A percentile compares a stretch with the other conserved stretches of the same genome.
Conservation (phyloP, 2,888 invertebrate species). For the Miltochrista miniata region DNA sequence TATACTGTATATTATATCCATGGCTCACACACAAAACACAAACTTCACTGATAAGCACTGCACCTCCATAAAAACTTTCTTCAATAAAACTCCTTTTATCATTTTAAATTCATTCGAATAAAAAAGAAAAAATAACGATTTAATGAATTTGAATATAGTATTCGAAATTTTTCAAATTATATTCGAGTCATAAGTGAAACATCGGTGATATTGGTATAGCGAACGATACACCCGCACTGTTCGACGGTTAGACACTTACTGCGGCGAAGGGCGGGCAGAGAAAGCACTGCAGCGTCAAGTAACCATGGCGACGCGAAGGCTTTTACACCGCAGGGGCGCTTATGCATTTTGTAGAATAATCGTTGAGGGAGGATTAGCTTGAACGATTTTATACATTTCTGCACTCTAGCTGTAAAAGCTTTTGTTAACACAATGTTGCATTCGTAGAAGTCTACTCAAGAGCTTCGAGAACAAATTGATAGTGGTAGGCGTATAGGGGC, state of each 20-base stretch:
- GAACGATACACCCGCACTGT: constrained; percentile 44
- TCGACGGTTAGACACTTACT: constrained; percentile 61
- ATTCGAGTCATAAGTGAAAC: constrained; percentile 34
- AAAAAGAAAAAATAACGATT: constrained; percentile 3
- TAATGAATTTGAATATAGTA: constrained; percentile 7
- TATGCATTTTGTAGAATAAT: constrained; percentile 53
- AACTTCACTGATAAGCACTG: constrained; percentile 60
- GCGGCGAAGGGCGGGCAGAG: constrained; percentile 72
- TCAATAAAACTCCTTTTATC: constrained; percentile 12
- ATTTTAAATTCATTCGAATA: constrained; percentile 19
- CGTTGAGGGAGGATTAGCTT: constrained; percentile 41
- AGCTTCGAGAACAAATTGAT: too few relatives aligned
- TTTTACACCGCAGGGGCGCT: constrained; percentile 51
- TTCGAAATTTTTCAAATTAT: constrained; percentile 12
- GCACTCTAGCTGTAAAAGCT: constrained; percentile 4
- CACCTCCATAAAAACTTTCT: constrained; percentile 73
- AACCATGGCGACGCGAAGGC: constrained; percentile 64
- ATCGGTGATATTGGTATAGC: constrained; percentile 20
- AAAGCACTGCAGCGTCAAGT: constrained; percentile 78
- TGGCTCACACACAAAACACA: constrained; percentile 67
- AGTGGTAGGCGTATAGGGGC: too few relatives aligned
- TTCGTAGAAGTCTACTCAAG: too few relatives aligned
- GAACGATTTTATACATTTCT: constrained; percentile 27
- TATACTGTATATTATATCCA: constrained; percentile 61
- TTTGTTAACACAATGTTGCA: background rate